Conservation (phyloP, 2,888 invertebrate species). For the Bellardia pandia region DNA sequence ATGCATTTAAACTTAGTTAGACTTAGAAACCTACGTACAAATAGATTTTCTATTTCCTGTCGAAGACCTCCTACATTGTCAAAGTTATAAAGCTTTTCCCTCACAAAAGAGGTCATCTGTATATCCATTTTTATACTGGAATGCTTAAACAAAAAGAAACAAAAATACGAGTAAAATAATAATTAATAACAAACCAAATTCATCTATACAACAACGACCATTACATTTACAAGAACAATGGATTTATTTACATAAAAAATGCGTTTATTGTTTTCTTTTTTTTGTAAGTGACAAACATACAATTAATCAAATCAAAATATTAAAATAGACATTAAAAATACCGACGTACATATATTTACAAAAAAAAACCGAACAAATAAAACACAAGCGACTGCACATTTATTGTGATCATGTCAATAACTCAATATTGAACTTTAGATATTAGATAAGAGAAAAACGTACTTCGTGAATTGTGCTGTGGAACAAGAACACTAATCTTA, state of each 20-base stretch:
- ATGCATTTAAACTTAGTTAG: not conserved
- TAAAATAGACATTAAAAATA: constrained; percentile 44
- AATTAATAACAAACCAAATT: constrained; percentile 31
- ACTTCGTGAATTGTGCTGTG: not conserved
- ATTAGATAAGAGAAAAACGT: constrained; percentile 31
- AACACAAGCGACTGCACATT: constrained; percentile 30
- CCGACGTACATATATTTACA: constrained; percentile 19
- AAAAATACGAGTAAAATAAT: constrained; percentile 23
- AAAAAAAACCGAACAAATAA: not conserved
- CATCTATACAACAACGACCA: not conserved
- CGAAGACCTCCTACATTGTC: constrained; percentile 55
- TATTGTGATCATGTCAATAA: constrained; percentile 36
- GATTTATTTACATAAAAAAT: constrained; percentile 54
- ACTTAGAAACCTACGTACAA: constrained; percentile 19
- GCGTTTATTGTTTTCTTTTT: constrained; percentile 49
- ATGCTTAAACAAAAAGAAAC: constrained; percentile 21
- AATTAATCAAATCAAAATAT: constrained; percentile 64
- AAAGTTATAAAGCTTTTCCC: constrained; percentile 48
- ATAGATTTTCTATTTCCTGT: constrained; percentile 61
- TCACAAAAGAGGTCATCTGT: constrained; percentile 51
- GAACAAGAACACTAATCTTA: too few species aligned
- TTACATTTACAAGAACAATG: constrained; percentile 30
- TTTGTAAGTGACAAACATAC: constrained; percentile 58
- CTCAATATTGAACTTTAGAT: constrained; percentile 11
- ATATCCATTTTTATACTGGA: constrained; percentile 15